These are phyloP conservation scores for Steinernema scapterisci DNA, from an alignment of 2,888 invertebrate species.

Conservation along the genomic window DNA sequence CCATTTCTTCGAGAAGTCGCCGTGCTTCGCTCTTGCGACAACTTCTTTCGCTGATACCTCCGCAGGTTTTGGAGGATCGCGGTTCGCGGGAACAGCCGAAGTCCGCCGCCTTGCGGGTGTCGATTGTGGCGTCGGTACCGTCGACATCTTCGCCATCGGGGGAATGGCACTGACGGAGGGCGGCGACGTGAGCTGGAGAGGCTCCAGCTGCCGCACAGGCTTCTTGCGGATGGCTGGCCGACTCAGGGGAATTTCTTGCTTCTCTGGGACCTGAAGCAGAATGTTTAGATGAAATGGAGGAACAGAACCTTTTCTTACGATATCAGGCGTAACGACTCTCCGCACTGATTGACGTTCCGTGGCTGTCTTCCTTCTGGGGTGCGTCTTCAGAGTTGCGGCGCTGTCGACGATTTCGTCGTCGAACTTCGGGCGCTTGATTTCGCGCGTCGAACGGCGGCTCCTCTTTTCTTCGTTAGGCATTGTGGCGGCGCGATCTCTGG, in stretches of 20 bases:
- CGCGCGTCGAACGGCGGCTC: conserved; percentile 80
- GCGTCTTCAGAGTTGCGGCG: conserved; percentile 32
- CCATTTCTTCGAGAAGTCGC: conserved; percentile 80
- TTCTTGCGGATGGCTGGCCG: background rate
- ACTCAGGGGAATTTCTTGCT: background rate
- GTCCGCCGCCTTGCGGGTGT: background rate
- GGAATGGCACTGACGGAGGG: conserved; percentile 15
- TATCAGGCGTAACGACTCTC: conserved; percentile 3
- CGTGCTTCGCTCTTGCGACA: conserved; percentile 34
- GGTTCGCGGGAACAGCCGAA: background rate
- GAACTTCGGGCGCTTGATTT: conserved; percentile 91
- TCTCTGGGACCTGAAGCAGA: background rate
- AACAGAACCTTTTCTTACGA: background rate
- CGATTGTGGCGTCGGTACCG: conserved; percentile 3
- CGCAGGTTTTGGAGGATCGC: conserved; percentile 15
- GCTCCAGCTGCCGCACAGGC: conserved; percentile 19
- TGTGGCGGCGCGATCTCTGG: conserved; percentile 14
- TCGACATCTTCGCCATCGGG: conserved; percentile 18
- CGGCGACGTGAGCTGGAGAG: background rate
- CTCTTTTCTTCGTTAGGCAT: conserved; percentile 33
- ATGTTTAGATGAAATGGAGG: background rate
- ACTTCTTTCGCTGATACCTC: conserved; percentile 40
- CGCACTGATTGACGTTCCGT: conserved; percentile 20
- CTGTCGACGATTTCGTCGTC: conserved; percentile 96
- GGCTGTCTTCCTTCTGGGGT: conserved; percentile 15